phyloP scores from a whole-genome alignment of 2,888 invertebrate genomes.

The Pammene aurita region DNA sequence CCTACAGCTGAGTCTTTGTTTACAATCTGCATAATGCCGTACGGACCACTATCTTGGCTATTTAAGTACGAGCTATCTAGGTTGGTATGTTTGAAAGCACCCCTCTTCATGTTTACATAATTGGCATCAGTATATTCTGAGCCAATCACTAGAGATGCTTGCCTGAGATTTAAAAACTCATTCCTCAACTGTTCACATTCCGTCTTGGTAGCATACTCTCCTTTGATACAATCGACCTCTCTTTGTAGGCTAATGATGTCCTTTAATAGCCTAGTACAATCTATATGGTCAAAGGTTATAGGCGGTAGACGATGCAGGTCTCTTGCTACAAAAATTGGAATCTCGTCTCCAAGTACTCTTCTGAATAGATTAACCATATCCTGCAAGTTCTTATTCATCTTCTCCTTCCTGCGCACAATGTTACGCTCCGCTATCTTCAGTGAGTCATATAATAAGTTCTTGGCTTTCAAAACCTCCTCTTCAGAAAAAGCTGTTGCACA shows the following conservation, averaged over 20 bases:
- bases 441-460: not conserved
- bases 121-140: not conserved
- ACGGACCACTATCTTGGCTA: not conserved
- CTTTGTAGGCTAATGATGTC: not conserved
- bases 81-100: not conserved
- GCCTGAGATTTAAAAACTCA: not conserved
- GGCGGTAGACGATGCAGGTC: slow-evolving; percentile 1
- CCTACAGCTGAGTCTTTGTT: not conserved
- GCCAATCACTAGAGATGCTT: not conserved
- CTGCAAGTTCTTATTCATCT: not conserved
- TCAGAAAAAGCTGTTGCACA: not conserved
- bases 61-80: not conserved
- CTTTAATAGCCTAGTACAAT: not conserved
- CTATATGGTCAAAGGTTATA: slow-evolving; percentile 2
- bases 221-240: not conserved
- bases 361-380: not conserved
- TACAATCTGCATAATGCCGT: not conserved
- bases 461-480: not conserved
- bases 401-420: not conserved
- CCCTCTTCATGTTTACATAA: not conserved
- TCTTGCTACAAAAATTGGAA: slow-evolving; percentile 3
- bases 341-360: not conserved
- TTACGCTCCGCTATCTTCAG: not conserved
- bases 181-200: not conserved
- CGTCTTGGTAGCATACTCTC: not conserved